These are phyloP conservation scores for Ctena decussata DNA, from an alignment of 2,888 invertebrate species.

Conservation along the genomic window DNA sequence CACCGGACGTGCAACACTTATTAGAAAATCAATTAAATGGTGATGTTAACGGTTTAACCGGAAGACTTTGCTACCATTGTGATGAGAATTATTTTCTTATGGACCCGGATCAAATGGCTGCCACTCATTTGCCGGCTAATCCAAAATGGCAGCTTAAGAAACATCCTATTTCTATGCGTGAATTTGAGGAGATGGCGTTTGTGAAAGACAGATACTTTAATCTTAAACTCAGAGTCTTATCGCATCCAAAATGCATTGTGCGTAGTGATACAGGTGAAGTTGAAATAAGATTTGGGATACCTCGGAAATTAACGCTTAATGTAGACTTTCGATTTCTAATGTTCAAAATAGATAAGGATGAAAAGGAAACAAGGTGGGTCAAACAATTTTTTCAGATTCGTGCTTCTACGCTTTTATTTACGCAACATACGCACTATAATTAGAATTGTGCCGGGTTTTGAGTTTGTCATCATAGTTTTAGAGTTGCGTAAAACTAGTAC, in stretches of 20 bases:
- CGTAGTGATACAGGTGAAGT: slow-evolving; percentile 62
- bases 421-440: too few relatives aligned
- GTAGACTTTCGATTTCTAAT: slow-evolving; percentile 71
- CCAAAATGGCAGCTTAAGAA: slow-evolving; percentile 79
- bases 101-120: slow-evolving; percentile 80
- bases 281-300: slow-evolving; percentile 68
- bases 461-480: too few relatives aligned
- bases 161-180: slow-evolving; percentile 68
- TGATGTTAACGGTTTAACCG: slow-evolving; percentile 39
- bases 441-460: too few relatives aligned
- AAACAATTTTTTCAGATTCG: background rate
- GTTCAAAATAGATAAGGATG: slow-evolving; percentile 50
- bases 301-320: slow-evolving; percentile 51
- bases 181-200: slow-evolving; percentile 81
- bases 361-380: slow-evolving; percentile 46
- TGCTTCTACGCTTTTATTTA: too few relatives aligned
- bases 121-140: slow-evolving; percentile 79
- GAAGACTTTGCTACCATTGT: slow-evolving; percentile 72
- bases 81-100: slow-evolving; percentile 85
- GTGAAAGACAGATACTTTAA: slow-evolving; percentile 82
- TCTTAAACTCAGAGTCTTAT: slow-evolving; percentile 71
- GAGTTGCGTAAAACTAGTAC: too few relatives aligned
- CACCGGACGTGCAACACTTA: slow-evolving; percentile 50
- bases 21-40: slow-evolving; percentile 44
- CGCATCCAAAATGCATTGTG: slow-evolving; percentile 71